phyloP scores from a whole-genome alignment of 2,888 invertebrate species.

The Gandaritis pyraliata region DNA sequence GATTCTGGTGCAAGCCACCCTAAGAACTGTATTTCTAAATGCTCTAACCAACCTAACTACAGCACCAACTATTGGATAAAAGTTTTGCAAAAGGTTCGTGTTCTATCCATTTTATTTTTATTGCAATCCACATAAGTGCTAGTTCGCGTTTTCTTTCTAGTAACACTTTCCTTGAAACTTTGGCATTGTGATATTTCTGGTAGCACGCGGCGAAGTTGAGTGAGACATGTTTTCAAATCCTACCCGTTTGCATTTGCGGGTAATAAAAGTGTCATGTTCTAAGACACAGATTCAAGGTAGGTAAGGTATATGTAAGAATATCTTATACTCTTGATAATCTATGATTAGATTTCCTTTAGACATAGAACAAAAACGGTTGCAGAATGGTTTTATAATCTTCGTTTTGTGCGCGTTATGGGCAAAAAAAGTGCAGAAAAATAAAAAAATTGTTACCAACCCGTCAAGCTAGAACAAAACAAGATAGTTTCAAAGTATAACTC shows the following conservation, averaged over 20 bases:
- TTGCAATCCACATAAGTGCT: slow-evolving; percentile 26
- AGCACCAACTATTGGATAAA: too few species aligned
- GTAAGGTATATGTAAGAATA: too few species aligned
- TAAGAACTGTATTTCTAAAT: too few species aligned
- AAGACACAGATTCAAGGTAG: too few species aligned
- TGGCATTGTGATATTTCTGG: slow-evolving; percentile 16
- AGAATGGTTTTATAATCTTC: too few species aligned
- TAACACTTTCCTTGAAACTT: slow-evolving; percentile 25
- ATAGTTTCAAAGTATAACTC: slow-evolving; percentile 53
- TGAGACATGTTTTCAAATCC: slow-evolving; percentile 22
- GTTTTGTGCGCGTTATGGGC: neutral
- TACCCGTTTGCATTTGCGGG: slow-evolving; percentile 15
- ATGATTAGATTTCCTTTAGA: too few species aligned
- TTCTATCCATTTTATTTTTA: slow-evolving; percentile 6
- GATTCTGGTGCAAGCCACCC: too few species aligned
- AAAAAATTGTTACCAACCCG: slow-evolving; percentile 6
- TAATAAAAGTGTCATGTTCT: neutral
- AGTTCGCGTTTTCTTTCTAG: slow-evolving; percentile 23
- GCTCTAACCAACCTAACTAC: too few species aligned
- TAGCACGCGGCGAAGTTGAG: slow-evolving; percentile 19
- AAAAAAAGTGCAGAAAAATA: slow-evolving; percentile 2
- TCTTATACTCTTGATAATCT: too few species aligned
- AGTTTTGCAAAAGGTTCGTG: too few species aligned
- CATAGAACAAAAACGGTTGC: too few species aligned
- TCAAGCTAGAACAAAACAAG: slow-evolving; percentile 48